Evolutionary conservation across 2,797 vertebrate genomes (phyloP).

Genomic region (Catharus ustulatus): DNA sequence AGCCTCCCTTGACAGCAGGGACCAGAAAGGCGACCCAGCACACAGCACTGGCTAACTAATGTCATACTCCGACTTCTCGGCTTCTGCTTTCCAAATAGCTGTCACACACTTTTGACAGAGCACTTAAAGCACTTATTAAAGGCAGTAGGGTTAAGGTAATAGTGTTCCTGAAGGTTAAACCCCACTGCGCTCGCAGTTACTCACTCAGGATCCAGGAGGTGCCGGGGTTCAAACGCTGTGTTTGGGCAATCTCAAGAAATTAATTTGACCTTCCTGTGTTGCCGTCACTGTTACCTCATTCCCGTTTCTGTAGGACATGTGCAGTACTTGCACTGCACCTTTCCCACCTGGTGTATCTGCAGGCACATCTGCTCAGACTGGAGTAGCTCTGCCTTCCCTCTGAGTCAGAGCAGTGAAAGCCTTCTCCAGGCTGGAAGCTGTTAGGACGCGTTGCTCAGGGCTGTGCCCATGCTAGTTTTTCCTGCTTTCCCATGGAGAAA

Average conservation of each 20-base stretch:
- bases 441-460: background rate
- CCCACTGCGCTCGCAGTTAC: background rate
- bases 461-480: background rate
- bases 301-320: background rate
- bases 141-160: background rate
- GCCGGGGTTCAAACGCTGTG: rapidly evolving
- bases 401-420: background rate
- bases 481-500: background rate
- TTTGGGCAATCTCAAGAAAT: background rate
- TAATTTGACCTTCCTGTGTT: background rate
- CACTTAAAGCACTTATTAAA: background rate
- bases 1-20: background rate
- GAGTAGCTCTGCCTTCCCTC: background rate
- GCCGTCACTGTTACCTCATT: background rate
- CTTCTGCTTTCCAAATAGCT: background rate
- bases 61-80: rapidly evolving
- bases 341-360: background rate
- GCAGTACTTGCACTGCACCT: background rate
- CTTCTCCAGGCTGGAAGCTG: background rate
- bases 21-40: background rate
- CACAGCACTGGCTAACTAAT: background rate
- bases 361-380: background rate
- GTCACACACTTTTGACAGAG: background rate
- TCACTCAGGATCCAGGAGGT: background rate
- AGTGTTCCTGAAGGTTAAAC: background rate